Conservation (phyloP, 2,113 vertebrate genomes). For the Amblyornis subalaris region DNA sequence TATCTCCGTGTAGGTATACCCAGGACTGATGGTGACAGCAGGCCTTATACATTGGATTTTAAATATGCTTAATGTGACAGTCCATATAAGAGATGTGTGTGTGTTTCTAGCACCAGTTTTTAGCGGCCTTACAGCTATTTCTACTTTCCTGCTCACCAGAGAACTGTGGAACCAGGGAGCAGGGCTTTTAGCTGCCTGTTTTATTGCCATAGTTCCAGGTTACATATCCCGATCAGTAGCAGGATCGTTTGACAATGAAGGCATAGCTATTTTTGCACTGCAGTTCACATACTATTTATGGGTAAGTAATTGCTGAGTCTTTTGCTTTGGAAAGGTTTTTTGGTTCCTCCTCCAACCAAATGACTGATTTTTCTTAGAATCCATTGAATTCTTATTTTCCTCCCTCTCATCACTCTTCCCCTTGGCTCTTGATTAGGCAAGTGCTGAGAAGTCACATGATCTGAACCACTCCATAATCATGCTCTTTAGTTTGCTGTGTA, state of each 20-base stretch:
- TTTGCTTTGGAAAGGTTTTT: constrained; percentile 2
- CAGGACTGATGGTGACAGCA: constrained; percentile 98
- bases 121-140: constrained; percentile 96
- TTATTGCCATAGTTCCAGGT: constrained; percentile 97
- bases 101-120: constrained; percentile 97
- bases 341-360: neutral
- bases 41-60: constrained; percentile 97
- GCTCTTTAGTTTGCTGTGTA: neutral
- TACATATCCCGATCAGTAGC: constrained; percentile 98
- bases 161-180: constrained; percentile 99
- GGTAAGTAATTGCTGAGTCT: constrained; percentile 79
- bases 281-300: constrained; percentile 99
- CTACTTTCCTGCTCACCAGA: constrained; percentile 95
- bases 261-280: constrained; percentile 98
- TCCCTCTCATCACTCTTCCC: constrained; percentile 15
- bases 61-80: constrained; percentile 94
- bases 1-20: constrained; percentile 83
- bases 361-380: constrained; percentile 40
- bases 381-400: constrained; percentile 15
- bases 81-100: constrained; percentile 97
- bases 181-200: constrained; percentile 96
- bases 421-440: constrained; percentile 16
- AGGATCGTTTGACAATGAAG: constrained; percentile 98
- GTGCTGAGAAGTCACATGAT: neutral
- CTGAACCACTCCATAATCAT: neutral